Evolutionary conservation across 2,797 vertebrate species (phyloP), one percentile per base, ranked within the genome.

Genomic region (Siniperca undulata): DNA sequence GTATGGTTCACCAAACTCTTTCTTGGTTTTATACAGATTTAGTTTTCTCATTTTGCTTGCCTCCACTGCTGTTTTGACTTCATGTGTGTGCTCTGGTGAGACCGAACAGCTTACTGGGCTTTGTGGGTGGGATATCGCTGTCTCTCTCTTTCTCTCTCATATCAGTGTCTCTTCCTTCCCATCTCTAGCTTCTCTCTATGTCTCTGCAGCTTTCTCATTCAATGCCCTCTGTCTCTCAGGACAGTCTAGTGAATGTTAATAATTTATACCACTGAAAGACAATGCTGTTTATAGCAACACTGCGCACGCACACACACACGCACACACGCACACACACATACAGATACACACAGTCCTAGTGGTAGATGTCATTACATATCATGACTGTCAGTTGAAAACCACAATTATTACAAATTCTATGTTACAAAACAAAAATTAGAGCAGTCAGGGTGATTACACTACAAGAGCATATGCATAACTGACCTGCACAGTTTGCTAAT

Each of bases 191-290:
- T 36, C 50, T 53, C 16, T 81, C 17, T 70, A 16, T 42, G 16
- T 52, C 62, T 70, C 30, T 74, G 58, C 27, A 0, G 16, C 16
- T 1, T 12, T 62, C 75, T 90, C 61, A 36, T 30, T 20, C 53
- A 50, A 19, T 62, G n/a, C 62, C 58, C 65, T 74, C 50, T 53
- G 44, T 83, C 75, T 88, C 84, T 80, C 56, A 66, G 69, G 68
- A 53, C 77, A 76, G 60, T 65, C 65, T 30, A 24, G 53, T 74
- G 64, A 67, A 34, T 77, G 59, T 86, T 78, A 78, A 79, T 86
- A 68, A 90, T 83, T 86, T 5, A 90, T 72, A 72, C 16, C 12
- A 52, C 48, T 76, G 69, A 79, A 83, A 77, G 30, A 77, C 27
- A 24, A 24, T 27, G 53, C 67, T 42, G 8, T 10, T 19, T 59